Evolutionary conservation across 2,113 vertebrate species (phyloP).

Genomic region (Ciconia maguari): DNA sequence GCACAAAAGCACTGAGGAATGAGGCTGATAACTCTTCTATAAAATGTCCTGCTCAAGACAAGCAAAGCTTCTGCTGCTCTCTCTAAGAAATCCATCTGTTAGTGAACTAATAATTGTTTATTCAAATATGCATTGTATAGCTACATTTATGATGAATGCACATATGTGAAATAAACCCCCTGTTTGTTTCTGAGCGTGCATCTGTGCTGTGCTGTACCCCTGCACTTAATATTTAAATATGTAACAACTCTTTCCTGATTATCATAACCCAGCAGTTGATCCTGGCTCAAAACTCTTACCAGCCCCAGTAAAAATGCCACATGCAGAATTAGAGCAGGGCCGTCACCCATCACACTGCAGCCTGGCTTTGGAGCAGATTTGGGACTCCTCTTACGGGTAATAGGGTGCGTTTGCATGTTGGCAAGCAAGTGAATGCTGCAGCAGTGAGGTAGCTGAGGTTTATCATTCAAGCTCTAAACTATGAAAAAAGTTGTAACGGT

Average conservation of each 20-base stretch:
- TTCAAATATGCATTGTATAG: fast-evolving
- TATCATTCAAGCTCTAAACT: background rate
- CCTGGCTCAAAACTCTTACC: background rate
- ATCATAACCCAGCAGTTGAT: background rate
- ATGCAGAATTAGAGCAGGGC: fast-evolving
- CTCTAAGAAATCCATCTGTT: background rate
- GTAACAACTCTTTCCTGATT: fast-evolving
- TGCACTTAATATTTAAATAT: fast-evolving
- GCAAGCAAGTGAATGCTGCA: background rate
- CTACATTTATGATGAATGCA: background rate
- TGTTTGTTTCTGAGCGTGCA: fast-evolving
- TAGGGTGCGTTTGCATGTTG: background rate
- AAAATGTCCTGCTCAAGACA: background rate
- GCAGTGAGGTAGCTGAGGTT: background rate
- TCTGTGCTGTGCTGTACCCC: background rate
- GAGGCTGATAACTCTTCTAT: background rate
- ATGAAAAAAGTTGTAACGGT: background rate
- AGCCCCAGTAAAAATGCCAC: fast-evolving
- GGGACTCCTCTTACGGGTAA: background rate
- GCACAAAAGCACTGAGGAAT: background rate
- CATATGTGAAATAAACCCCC: background rate
- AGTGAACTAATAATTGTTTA: background rate
- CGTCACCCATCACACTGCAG: fast-evolving
- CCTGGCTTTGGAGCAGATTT: background rate
- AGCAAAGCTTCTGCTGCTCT: background rate